Base-by-base conservation (phyloP, 2,888 invertebrate species). In the Andrena marginata region DNA sequence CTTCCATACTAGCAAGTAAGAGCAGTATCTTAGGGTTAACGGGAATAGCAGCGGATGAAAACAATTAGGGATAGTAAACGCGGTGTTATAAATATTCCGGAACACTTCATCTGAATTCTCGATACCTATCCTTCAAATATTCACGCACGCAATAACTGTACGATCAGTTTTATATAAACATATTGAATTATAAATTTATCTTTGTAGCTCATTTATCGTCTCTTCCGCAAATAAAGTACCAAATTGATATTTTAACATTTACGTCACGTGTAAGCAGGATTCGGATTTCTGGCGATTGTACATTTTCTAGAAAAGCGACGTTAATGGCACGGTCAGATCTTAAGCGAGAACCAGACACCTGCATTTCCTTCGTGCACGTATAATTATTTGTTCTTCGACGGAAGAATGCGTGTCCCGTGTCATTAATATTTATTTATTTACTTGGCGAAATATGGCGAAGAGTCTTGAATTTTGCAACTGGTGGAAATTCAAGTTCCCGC, bases 1-100 rank as follows among this genome's bases (percentile, higher is more conserved):
- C 88, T 88, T 87, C 86, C 88, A 82, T 64, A 6, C 63, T 88
- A 88, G 81, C 29, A 51, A 71, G 56, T 88, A 88, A 88, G 88
- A 77, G 42, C 71, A 86, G 59, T 87, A 87, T 75, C 62, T 49
- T 88, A 88, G 88, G 77, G 68, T 75, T 88, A 88, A 80, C 65
- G 73, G 76, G 83, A 71, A 74, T 86, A 86, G 85, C 59, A 74
- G 49, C 79, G 35, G 73, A 65, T 72, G 73, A 76, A 82, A 75
- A 82, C 68, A 73, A 74, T 77, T 88, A 85, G 75, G 56, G 31
- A 77, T 84, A 79, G 82, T 42, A 42, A 63, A 59, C 48, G 67
- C 51, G 56, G 31, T 75, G 74, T 69, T 73, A 54, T 68, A 81
- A 65, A 31, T 81, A 85, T 82, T 69, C 48, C 54, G 63, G 70